phyloP scores from a whole-genome alignment of 2,797 vertebrate genomes.

The Anableps anableps region DNA sequence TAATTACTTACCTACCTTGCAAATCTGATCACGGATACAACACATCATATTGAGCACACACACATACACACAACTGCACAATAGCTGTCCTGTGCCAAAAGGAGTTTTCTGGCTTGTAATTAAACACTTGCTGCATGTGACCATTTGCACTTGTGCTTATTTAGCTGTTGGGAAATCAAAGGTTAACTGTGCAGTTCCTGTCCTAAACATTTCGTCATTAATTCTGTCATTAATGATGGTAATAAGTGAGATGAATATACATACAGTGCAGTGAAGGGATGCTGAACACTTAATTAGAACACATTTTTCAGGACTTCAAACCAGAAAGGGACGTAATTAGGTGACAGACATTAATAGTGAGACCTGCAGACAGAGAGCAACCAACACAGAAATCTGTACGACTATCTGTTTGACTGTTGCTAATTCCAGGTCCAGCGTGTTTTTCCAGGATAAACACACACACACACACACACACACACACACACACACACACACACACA shows the following conservation, averaged over 20 bases:
- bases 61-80: neutral
- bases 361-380: slow-evolving; percentile 8
- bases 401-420: slow-evolving; percentile 33
- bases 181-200: slow-evolving; percentile 23
- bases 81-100: slow-evolving; percentile 51
- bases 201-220: slow-evolving; percentile 3
- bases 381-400: slow-evolving; percentile 8
- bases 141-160: slow-evolving; percentile 52
- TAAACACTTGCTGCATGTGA: slow-evolving; percentile 59
- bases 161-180: slow-evolving; percentile 23
- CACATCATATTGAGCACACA: slow-evolving; percentile 8
- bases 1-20: slow-evolving; percentile 71
- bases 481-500: neutral
- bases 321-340: slow-evolving; percentile 19
- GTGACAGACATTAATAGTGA: slow-evolving; percentile 2
- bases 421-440: slow-evolving; percentile 37
- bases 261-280: slow-evolving; percentile 1
- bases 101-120: slow-evolving; percentile 59
- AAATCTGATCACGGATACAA: slow-evolving; percentile 69
- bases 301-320: slow-evolving; percentile 1
- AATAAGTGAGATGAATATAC: slow-evolving; percentile 5
- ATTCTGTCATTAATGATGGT: slow-evolving; percentile 23
- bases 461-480: neutral
- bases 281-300: slow-evolving; percentile 7
- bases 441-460: neutral